Percentiles rank a stretch among this genome's conserved stretches.
phyloP scores from a whole-genome alignment of 2,113 vertebrate genomes.

The Chiloscyllium plagiosum region DNA sequence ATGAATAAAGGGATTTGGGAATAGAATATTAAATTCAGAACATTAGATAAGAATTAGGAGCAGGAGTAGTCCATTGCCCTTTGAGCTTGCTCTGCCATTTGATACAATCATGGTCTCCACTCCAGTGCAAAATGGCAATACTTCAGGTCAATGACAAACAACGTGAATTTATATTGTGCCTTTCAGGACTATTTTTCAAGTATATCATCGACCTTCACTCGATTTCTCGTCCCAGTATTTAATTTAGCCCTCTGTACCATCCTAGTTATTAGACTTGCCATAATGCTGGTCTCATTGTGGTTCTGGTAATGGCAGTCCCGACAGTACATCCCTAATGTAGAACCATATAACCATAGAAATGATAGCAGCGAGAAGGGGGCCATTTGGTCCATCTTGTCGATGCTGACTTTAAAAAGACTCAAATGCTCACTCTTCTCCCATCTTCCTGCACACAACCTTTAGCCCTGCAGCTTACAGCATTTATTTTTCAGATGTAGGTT shows the following conservation, averaged over 20 bases:
- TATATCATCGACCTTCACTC: too few relatives aligned
- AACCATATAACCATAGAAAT: background rate
- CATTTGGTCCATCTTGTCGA: background rate
- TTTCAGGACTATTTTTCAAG: too few relatives aligned
- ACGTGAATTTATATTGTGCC: too few relatives aligned
- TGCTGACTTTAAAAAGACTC: background rate
- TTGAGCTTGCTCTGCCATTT: too few relatives aligned
- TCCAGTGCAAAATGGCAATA: background rate
- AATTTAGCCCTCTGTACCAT: too few relatives aligned
- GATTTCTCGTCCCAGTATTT: too few relatives aligned
- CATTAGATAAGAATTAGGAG: too few relatives aligned
- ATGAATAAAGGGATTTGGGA: background rate
- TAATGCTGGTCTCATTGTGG: too few relatives aligned
- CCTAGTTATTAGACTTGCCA: too few relatives aligned
- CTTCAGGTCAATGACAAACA: background rate
- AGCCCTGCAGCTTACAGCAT: background rate
- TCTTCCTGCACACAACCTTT: background rate
- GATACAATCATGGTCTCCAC: background rate
- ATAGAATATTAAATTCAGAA: background rate
- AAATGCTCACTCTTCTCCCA: background rate
- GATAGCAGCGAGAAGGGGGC: background rate
- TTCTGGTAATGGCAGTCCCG: background rate
- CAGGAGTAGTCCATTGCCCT: too few relatives aligned
- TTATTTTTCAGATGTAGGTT: too few relatives aligned
- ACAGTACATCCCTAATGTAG: too few relatives aligned